Conservation (phyloP, 2,888 invertebrate species). For the Phyllotreta cruciferae region DNA sequence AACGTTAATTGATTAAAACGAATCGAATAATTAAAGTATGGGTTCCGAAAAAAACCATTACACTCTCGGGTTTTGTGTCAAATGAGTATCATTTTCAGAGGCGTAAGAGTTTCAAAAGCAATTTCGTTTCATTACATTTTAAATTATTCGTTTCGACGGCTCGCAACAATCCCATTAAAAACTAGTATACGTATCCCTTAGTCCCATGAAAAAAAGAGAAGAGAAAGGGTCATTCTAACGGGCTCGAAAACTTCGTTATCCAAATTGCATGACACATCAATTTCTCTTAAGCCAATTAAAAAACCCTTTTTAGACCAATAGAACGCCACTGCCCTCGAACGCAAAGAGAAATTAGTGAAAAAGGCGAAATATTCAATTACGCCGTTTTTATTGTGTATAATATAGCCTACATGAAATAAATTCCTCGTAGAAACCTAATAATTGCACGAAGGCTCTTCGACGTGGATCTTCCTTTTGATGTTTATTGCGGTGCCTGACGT, state of each 20-base stretch:
- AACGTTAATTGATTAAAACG: no score
- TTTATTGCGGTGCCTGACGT: conserved; percentile 51
- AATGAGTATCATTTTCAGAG: no score
- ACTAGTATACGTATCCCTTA: conserved; percentile 20
- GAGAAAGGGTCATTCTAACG: conserved; percentile 20
- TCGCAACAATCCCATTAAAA: conserved; percentile 17
- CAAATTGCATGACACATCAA: conserved; percentile 26
- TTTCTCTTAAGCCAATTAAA: conserved; percentile 28
- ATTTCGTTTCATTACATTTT: not conserved
- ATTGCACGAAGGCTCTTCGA: conserved; percentile 17
- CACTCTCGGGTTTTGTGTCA: no score
- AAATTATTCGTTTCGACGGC: not conserved
- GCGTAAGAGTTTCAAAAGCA: no score
- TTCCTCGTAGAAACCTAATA: not conserved
- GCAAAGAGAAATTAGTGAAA: no score
- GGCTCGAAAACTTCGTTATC: conserved; percentile 29
- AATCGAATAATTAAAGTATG: no score
- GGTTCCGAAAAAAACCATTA: no score
- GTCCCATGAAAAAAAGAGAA: not conserved
- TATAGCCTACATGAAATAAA: no score
- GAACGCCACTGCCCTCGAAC: conserved; percentile 24
- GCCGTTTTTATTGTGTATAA: no score
- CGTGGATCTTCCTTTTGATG: conserved; percentile 48
- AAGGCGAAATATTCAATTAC: no score
- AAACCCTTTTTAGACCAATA: conserved; percentile 27